These are phyloP conservation scores for Paramormyrops hopkinsi DNA, from an alignment of 2,797 vertebrate genomes.

Conservation along the genomic window DNA sequence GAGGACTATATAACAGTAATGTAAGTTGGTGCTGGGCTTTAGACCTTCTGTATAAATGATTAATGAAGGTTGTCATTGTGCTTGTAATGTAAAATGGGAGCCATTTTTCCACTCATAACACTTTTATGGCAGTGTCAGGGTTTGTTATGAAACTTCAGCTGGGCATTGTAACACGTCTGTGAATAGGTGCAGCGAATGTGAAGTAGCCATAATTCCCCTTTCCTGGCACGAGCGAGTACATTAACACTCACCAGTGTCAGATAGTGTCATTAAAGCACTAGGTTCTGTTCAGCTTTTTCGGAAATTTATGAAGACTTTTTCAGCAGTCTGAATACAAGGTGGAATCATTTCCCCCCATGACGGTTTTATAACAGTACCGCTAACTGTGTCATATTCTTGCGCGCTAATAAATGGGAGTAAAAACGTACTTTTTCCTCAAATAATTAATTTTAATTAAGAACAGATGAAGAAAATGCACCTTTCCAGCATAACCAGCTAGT, in stretches of 20 bases:
- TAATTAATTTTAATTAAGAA: background rate
- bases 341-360: constrained; percentile 2
- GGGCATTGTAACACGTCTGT: constrained; percentile 4
- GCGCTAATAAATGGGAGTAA: background rate
- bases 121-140: constrained; percentile 11
- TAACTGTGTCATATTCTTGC: background rate
- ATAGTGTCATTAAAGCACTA: background rate
- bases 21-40: background rate
- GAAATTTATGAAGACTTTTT: background rate
- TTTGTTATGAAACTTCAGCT: constrained; percentile 12
- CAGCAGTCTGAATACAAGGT: background rate
- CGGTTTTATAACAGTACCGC: background rate
- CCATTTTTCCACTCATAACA: constrained; percentile 15
- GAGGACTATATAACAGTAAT: background rate
- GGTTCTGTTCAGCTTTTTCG: background rate
- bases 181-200: background rate
- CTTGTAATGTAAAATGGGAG: constrained; percentile 12
- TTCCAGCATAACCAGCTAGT: background rate
- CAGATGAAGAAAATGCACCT: constrained; percentile 2
- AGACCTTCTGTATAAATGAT: constrained; percentile 2
- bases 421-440: background rate
- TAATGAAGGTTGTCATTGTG: background rate
- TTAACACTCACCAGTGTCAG: background rate
- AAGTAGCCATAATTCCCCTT: background rate
- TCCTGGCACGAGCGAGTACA: background rate